Evolutionary conservation across 2,888 invertebrate genomes (phyloP).

Genomic region (Xestia rhomboidea): DNA sequence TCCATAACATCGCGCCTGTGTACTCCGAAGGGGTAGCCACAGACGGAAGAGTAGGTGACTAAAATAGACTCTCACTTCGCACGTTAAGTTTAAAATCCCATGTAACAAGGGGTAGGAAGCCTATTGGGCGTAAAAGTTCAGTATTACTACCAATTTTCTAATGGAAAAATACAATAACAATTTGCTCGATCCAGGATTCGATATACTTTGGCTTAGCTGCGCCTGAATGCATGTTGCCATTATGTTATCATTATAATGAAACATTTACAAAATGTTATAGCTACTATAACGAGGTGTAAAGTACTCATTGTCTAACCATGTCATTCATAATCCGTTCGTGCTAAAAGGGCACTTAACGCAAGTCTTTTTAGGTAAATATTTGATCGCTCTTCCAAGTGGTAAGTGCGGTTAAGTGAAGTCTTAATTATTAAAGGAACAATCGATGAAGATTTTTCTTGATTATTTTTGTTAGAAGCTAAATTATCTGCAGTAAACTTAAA

Average conservation of each 20-base stretch:
- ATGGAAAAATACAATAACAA: slow-evolving; percentile 24
- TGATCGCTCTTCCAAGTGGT: slow-evolving; percentile 45
- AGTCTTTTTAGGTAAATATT: slow-evolving; percentile 62
- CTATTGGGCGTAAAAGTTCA: neutral
- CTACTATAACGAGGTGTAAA: neutral
- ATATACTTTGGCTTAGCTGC: too few species aligned
- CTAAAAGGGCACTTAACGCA: slow-evolving; percentile 54
- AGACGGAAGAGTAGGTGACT: neutral
- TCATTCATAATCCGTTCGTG: slow-evolving; percentile 35
- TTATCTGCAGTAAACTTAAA: neutral
- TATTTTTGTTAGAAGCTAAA: slow-evolving; percentile 8
- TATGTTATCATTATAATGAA: neutral
- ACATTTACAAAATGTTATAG: neutral
- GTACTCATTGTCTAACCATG: slow-evolving; percentile 4
- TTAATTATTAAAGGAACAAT: slow-evolving; percentile 45
- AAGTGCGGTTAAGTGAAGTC: slow-evolving; percentile 29
- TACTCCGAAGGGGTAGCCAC: neutral
- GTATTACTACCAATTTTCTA: slow-evolving; percentile 13
- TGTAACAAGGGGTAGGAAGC: too few species aligned
- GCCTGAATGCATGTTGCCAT: neutral
- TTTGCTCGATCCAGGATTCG: neutral
- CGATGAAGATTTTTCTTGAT: slow-evolving; percentile 10
- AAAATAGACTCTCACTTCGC: neutral
- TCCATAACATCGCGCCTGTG: neutral
- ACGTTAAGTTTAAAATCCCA: neutral